Base-by-base conservation (phyloP, 2,797 vertebrate genomes). In the Pseudochaenichthys georgianus region DNA sequence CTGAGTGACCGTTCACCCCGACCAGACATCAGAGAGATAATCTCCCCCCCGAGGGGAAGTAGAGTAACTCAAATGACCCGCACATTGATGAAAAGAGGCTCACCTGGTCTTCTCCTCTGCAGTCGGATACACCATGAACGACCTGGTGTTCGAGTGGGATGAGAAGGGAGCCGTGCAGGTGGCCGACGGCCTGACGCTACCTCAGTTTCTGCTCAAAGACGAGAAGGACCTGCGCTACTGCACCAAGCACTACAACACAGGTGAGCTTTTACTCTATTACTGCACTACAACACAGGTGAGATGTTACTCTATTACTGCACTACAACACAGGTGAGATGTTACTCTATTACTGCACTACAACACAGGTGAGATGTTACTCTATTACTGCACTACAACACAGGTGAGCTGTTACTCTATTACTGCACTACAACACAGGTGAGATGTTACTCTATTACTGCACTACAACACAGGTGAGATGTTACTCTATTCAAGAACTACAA, bases 91-190 rank as follows among this genome's bases (percentile, higher is more conserved):
- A 47, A 51, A 23, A 31, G 31, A 8, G 28, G 13, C 70, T 88
- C 5, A 76, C 73, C 51, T 21, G 55, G 34, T 5, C 34, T 69
- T 70, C 54, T 57, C 73, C 70, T 87, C 75, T 53, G 53, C 92
- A 99, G 98, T 99, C 89, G 98, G 98, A 66, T 99, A 99, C 91
- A 99, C 98, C 10, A 99, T 99, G 98, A 99, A 99, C 4, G 98
- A 99, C 84, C 96, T 99, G 79, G 98, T 99, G 90, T 99, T 99
- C 69, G 97, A 99, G 93, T 99, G 98, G 98, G 98, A 99, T 43
- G 96, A 98, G 88, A 97, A 97, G 77, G 98, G 97, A 76, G 97
- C 98, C 0, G 98, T 99, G 82, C 98, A 99, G 92, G 96, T 99
- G 64, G 97, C 97, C 3, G 98, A 99, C 0, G 98, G 96, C 19